Conservation (phyloP, 53 echinoderm and acorn worm species). For the Echinometra lucunter region DNA sequence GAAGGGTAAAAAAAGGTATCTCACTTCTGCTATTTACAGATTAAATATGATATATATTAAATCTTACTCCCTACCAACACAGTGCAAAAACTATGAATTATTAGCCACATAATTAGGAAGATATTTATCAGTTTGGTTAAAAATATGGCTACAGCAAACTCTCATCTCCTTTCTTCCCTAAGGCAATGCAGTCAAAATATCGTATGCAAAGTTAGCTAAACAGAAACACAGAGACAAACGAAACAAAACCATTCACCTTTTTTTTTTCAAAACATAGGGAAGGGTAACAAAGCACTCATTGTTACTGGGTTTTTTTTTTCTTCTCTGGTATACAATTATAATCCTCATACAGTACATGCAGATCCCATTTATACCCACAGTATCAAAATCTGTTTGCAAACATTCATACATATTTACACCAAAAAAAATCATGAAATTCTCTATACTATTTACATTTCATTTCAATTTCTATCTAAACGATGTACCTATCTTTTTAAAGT, state of each 20-base stretch:
- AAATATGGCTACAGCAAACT: neutral
- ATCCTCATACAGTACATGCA: slow-evolving; percentile 22
- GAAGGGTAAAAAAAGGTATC: neutral
- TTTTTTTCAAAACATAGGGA: neutral
- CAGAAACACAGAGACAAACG: slow-evolving; percentile 14
- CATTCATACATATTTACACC: slow-evolving; percentile 11
- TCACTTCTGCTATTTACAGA: neutral
- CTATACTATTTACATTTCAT: slow-evolving; percentile 35
- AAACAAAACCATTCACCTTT: neutral
- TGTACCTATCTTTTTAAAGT: slow-evolving; percentile 1
- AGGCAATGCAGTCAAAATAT: neutral
- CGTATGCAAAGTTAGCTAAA: neutral
- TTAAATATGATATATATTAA: neutral
- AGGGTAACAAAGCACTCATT: neutral
- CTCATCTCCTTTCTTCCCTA: neutral
- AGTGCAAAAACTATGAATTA: neutral
- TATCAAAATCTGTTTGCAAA: slow-evolving; percentile 24
- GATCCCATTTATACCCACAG: neutral
- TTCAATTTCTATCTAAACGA: neutral
- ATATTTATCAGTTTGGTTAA: neutral
- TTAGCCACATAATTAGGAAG: slow-evolving; percentile 4
- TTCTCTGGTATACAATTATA: neutral
- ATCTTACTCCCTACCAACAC: neutral
- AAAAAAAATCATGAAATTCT: neutral
- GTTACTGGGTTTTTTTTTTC: neutral